phyloP scores from a whole-genome alignment of 1,140 invertebrate species.

The Heliconius hermathena region DNA sequence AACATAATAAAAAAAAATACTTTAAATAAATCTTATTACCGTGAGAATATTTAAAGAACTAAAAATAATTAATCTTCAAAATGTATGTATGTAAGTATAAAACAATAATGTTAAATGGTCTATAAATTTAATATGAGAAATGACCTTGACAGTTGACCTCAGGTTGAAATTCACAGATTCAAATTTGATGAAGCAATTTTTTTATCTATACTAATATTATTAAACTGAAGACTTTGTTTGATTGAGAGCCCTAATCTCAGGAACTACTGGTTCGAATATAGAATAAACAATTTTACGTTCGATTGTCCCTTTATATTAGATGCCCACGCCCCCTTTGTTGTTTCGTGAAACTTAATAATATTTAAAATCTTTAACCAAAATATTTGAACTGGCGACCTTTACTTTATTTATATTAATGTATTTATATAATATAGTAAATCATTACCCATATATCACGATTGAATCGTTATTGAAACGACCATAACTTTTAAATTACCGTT shows the following conservation, averaged over 20 bases:
- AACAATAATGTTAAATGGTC: not conserved
- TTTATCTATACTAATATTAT: not conserved
- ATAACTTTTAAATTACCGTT: not conserved
- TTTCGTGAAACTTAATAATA: no score
- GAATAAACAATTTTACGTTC: no score
- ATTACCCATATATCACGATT: not conserved
- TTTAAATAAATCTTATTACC: not conserved
- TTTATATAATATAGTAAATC: not conserved
- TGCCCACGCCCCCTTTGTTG: no score
- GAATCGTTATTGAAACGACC: not conserved
- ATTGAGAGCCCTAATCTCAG: no score
- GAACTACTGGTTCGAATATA: no score
- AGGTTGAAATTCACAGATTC: not conserved
- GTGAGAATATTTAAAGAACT: not conserved
- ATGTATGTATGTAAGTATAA: not conserved
- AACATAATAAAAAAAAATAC: not conserved
- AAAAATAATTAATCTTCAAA: not conserved
- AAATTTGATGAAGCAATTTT: not conserved
- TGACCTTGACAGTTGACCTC: not conserved
- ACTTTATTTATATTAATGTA: not conserved
- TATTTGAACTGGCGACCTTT: not conserved
- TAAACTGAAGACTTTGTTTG: not conserved
- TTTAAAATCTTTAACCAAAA: not conserved
- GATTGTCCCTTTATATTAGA: no score
- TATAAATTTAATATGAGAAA: not conserved